phyloP scores from a whole-genome alignment of 2,113 vertebrate genomes.

The Meleagris gallopavo region DNA sequence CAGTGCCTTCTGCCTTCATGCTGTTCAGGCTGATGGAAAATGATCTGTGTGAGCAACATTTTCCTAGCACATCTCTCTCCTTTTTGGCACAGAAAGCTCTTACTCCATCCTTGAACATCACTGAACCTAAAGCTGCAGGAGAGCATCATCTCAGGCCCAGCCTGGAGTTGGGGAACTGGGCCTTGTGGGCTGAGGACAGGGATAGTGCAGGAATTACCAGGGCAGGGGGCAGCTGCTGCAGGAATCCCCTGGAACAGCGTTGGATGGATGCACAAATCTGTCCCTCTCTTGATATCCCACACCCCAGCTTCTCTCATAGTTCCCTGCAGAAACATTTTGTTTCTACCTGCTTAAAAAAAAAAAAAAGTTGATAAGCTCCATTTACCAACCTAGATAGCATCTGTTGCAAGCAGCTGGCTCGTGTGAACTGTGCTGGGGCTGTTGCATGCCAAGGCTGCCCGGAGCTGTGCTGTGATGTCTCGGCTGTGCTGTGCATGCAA shows the following conservation, averaged over 20 bases:
- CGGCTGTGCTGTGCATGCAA: neutral
- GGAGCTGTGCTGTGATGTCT: neutral
- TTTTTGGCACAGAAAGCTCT: neutral
- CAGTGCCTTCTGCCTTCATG: no score
- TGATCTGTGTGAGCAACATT: no score
- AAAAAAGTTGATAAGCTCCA: neutral
- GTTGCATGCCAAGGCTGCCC: neutral
- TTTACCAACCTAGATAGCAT: neutral
- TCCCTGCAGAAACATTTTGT: neutral
- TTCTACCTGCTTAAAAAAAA: neutral
- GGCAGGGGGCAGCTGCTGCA: fast-evolving
- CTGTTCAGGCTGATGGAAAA: no score
- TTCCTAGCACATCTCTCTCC: neutral
- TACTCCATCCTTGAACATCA: neutral
- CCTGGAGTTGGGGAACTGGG: neutral
- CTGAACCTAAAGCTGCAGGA: neutral
- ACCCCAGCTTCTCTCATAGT: fast-evolving
- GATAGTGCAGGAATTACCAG: neutral
- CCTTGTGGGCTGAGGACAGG: neutral
- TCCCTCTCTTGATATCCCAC: fast-evolving
- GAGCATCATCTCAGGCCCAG: neutral
- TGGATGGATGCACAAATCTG: fast-evolving
- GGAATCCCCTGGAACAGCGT: fast-evolving
- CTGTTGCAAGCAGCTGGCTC: fast-evolving
- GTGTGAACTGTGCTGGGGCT: neutral